Evolutionary conservation across 2,797 vertebrate genomes (phyloP), one percentile per base, ranked within the genome.

Genomic region (Corythornis leucogaster): DNA sequence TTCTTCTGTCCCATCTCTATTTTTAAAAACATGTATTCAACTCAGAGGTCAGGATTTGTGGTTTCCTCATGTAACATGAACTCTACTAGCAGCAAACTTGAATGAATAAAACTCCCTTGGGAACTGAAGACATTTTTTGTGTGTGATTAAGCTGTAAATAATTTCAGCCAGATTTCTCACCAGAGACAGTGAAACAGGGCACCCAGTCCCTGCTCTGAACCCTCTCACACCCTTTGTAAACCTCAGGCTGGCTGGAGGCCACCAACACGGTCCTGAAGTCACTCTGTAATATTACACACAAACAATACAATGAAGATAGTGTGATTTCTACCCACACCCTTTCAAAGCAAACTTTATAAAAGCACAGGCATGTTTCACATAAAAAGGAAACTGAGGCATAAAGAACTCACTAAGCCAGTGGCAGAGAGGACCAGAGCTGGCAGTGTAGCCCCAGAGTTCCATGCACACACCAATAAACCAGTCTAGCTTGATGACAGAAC

Each of bases 21-120:
- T 92, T 90, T 82, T 43, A 91, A 88, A 90, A 81, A 53, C 71
- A 54, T 6, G 12, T 51, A 68, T 87, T 90, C 79, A 92, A 71
- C 51, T 84, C 46, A 38, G 69, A 87, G 91, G 91, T 87, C 84
- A 95, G 69, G 69, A 93, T 80, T 9, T 0, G 2, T 24, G 79
- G 84, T 90, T 93, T 93, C 51, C 75, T 51, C 53, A 68, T 28
- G 81, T 80, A 93, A 94, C 69, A n/a, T 45, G 57, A 93, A 80
- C 84, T 53, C 68, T 38, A 30, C 68, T 28, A 71, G 71, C 54
- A 94, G 62, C 80, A 83, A 92, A 80, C 55, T 51, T 71, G 78
- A 94, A 92, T 89, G 90, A 91, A 66, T 51, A 74, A 63, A 90
- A 55, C 71, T 91, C 90, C 75, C 54, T 33, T 33, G 81, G 79